A percentile compares a stretch with the other conserved stretches of the same genome.
These are phyloP conservation scores for Butastur rufipennis DNA, from an alignment of 2,113 vertebrate species.

Conservation along the genomic window DNA sequence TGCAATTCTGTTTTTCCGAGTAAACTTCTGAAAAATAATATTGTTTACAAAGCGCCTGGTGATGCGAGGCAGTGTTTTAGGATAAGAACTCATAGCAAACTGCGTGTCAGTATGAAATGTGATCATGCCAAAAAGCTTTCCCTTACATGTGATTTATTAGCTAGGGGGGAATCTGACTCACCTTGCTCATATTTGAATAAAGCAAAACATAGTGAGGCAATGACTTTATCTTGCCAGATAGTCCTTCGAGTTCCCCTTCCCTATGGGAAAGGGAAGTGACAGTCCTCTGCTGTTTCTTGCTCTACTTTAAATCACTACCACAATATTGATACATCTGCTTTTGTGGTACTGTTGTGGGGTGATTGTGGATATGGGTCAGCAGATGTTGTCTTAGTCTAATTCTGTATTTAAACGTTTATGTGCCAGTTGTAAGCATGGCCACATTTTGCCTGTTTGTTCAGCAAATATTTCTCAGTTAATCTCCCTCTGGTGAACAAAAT, in stretches of 20 bases:
- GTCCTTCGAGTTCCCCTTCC: background rate
- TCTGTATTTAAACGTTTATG: background rate
- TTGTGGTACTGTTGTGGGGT: background rate
- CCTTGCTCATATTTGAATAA: background rate
- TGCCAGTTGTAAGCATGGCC: background rate
- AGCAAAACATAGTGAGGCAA: background rate
- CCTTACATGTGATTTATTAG: background rate
- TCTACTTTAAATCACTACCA: background rate
- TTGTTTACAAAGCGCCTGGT: background rate
- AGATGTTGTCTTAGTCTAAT: background rate
- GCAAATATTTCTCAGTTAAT: background rate
- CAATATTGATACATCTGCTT: background rate
- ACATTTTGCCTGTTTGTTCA: background rate
- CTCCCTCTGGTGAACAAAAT: background rate
- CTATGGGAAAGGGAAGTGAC: background rate
- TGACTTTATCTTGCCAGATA: background rate
- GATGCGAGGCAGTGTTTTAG: background rate
- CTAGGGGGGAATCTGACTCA: background rate
- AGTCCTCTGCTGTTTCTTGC: background rate
- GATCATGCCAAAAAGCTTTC: background rate
- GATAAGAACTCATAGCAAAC: background rate
- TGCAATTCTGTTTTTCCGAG: background rate
- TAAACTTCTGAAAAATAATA: background rate
- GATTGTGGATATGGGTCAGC: background rate
- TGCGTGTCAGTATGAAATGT: background rate